phyloP scores from a whole-genome alignment of 2,113 vertebrate species.

The Parotia lawesii region DNA sequence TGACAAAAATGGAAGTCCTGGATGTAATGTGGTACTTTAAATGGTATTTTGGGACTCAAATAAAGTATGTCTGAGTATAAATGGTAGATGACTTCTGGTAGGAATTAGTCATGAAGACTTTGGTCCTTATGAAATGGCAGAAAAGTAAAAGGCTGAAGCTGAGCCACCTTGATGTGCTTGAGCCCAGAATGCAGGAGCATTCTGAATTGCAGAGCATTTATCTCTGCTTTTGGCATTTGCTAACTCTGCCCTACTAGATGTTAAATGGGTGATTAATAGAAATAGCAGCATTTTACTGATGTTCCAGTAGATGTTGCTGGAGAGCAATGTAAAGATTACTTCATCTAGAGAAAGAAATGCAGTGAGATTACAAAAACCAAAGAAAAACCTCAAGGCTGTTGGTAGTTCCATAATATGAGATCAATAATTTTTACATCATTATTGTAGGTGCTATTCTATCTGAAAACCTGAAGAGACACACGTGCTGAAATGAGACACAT shows the following conservation, averaged over 20 bases:
- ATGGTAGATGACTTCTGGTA: not conserved
- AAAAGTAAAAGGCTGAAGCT: not conserved
- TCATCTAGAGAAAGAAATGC: constrained; percentile 56
- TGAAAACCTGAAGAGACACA: constrained; percentile 29
- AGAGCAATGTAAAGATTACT: constrained; percentile 79
- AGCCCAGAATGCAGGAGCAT: not conserved
- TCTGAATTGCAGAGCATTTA: not conserved
- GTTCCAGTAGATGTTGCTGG: constrained; percentile 85
- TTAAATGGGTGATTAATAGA: constrained; percentile 74
- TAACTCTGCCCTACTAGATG: constrained; percentile 57
- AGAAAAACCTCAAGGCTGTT: constrained; percentile 58
- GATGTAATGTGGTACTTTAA: not conserved
- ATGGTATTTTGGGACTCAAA: not conserved
- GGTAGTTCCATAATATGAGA: constrained; percentile 65
- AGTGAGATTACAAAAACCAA: constrained; percentile 60
- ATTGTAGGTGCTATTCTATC: not conserved
- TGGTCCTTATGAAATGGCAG: not conserved
- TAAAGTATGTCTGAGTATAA: not conserved
- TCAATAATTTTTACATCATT: constrained; percentile 50
- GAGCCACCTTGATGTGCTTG: not conserved
- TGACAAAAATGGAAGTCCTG: not conserved
- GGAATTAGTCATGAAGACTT: not conserved
- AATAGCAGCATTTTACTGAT: constrained; percentile 76
- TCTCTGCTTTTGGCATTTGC: constrained; percentile 53
- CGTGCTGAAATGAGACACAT: not conserved